These are phyloP conservation scores for Epinephelus malabaricus DNA, from an alignment of 2,797 vertebrate genomes.

Conservation along the genomic window DNA sequence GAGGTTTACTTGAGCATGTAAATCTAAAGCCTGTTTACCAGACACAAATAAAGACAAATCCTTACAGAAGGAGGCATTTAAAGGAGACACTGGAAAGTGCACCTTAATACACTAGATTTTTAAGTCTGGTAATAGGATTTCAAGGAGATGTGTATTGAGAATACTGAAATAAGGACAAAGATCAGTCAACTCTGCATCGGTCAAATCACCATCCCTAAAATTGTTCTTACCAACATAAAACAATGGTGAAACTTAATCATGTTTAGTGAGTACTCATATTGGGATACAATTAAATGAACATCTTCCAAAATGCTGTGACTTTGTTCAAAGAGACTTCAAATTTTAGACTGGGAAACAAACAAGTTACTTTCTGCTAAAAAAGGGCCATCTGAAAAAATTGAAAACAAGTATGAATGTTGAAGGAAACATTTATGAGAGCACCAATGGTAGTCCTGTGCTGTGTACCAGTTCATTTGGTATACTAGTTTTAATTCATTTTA, in stretches of 20 bases:
- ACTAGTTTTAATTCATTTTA: no score
- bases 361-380: not conserved
- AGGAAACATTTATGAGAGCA: not conserved
- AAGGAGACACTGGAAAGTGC: not conserved
- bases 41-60: not conserved
- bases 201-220: no score
- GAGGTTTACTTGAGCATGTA: not conserved
- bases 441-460: not conserved
- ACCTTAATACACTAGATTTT: not conserved
- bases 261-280: not conserved
- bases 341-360: not conserved
- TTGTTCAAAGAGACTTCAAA: not conserved
- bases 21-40: slow-evolving; percentile 1
- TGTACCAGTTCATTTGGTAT: no score
- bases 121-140: no score
- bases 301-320: not conserved
- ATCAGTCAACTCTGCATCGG: not conserved
- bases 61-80: not conserved
- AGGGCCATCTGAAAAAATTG: not conserved
- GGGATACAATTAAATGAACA: not conserved
- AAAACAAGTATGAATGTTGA: not conserved
- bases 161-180: not conserved
- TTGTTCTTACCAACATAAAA: not conserved
- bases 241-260: not conserved
- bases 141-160: not conserved